A percentile compares a stretch with the other conserved stretches of the same genome.
Evolutionary conservation across 37 sponge, comb jelly and placozoan species (phyloP).

Genomic region (Haliclona indistincta): DNA sequence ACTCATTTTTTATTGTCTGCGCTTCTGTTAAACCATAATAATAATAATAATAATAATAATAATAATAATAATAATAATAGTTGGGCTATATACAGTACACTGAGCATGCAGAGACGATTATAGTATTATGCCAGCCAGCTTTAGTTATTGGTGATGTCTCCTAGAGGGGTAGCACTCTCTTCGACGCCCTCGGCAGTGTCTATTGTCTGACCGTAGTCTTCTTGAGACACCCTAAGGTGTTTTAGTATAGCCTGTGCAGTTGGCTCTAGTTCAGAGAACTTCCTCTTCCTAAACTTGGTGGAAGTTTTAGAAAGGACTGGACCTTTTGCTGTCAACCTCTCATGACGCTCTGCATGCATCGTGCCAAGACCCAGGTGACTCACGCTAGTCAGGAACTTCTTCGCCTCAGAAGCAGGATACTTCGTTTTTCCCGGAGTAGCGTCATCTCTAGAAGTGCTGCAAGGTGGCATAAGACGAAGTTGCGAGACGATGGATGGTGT

Average conservation of each 20-base stretch:
- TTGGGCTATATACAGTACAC: background rate
- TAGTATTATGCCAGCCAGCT: no score
- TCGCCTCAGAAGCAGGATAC: background rate
- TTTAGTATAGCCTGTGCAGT: background rate
- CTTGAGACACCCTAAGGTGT: background rate
- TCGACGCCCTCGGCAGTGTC: background rate
- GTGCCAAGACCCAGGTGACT: background rate
- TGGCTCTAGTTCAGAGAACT: background rate
- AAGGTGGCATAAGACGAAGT: no score
- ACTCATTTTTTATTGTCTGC: no score
- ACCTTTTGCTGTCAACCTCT: background rate
- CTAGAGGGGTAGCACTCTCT: no score
- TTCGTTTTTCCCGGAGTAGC: background rate
- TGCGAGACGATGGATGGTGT: no score
- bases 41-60: no score
- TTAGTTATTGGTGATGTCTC: no score
- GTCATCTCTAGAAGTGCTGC: no score
- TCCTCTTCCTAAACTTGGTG: background rate
- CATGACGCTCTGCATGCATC: background rate
- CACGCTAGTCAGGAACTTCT: background rate
- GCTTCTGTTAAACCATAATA: no score
- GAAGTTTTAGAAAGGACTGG: background rate
- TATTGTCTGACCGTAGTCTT: background rate
- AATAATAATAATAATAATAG: background rate
- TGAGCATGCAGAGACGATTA: no score